Conservation (phyloP, 2,888 invertebrate species). For the Operophtera brumata region DNA sequence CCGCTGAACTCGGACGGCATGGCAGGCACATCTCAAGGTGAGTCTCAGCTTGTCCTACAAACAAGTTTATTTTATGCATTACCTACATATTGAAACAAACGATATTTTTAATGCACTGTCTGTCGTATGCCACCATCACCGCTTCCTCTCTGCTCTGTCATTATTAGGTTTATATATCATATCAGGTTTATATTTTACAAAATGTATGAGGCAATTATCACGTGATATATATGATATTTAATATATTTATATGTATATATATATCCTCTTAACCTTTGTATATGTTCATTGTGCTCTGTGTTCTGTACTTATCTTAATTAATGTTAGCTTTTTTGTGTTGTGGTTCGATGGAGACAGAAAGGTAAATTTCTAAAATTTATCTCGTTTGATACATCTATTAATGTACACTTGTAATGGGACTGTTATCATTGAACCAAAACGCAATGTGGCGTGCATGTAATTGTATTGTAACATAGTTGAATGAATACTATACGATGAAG, state of each 20-base stretch:
- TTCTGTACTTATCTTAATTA: conserved; percentile 70
- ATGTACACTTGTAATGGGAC: conserved; percentile 38
- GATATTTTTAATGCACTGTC: conserved; percentile 82
- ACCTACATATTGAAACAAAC: conserved; percentile 78
- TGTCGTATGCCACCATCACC: conserved; percentile 82
- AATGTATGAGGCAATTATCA: conserved; percentile 80
- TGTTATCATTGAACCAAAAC: conserved; percentile 75
- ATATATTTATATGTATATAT: conserved; percentile 59
- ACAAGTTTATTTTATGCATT: conserved; percentile 79
- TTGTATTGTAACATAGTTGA: conserved; percentile 76
- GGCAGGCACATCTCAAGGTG: conserved; percentile 93
- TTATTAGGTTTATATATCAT: conserved; percentile 79
- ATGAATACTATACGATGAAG: conserved; percentile 64
- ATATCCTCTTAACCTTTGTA: conserved; percentile 73
- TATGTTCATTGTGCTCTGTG: conserved; percentile 80
- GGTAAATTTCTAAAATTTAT: conserved; percentile 42
- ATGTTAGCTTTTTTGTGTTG: conserved; percentile 79
- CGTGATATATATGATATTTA: conserved; percentile 72
- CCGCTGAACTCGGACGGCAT: conserved; percentile 85
- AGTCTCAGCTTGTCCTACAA: conserved; percentile 79
- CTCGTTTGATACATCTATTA: conserved; percentile 35
- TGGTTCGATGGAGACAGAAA: conserved; percentile 73
- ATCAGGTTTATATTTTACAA: conserved; percentile 72
- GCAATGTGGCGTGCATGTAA: conserved; percentile 78
- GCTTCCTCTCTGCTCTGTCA: conserved; percentile 83